phyloP scores from a whole-genome alignment of 2,888 invertebrate genomes.

The Macrophya alboannulata region DNA sequence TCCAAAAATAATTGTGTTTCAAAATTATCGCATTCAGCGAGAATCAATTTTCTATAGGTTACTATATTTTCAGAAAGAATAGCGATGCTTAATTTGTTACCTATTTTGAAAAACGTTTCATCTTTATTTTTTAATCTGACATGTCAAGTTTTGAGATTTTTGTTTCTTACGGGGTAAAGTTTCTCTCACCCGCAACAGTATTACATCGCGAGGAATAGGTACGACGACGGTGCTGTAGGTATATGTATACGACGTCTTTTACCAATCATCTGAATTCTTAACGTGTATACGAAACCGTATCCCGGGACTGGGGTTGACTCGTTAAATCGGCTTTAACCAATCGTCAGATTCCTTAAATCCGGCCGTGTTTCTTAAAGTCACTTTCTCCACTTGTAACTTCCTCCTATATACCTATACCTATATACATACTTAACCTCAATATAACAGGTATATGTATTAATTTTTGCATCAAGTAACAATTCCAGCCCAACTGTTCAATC shows the following conservation, averaged over 20 bases:
- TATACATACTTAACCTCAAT: neutral
- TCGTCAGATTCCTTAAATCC: constrained; percentile 29
- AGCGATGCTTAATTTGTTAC: too few relatives aligned
- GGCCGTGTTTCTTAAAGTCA: neutral
- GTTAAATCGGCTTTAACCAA: constrained; percentile 39
- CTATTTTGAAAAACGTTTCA: too few relatives aligned
- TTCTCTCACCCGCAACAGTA: neutral
- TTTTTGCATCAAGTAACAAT: too few relatives aligned
- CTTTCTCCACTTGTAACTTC: too few relatives aligned
- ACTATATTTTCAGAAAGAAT: too few relatives aligned
- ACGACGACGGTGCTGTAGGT: neutral
- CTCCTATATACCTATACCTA: too few relatives aligned
- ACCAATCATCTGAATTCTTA: constrained; percentile 49
- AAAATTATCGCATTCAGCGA: too few relatives aligned
- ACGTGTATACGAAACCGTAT: neutral
- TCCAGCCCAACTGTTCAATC: too few relatives aligned
- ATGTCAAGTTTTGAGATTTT: constrained; percentile 5
- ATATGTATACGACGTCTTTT: neutral
- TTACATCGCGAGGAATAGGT: neutral
- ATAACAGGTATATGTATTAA: too few relatives aligned
- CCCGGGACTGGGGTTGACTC: constrained; percentile 15
- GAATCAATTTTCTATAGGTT: too few relatives aligned
- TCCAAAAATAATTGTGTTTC: neutral
- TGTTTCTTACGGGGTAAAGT: neutral
- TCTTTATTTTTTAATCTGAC: neutral